Evolutionary conservation across 2,113 vertebrate species (phyloP).

Genomic region (Dolichotis patagonum): DNA sequence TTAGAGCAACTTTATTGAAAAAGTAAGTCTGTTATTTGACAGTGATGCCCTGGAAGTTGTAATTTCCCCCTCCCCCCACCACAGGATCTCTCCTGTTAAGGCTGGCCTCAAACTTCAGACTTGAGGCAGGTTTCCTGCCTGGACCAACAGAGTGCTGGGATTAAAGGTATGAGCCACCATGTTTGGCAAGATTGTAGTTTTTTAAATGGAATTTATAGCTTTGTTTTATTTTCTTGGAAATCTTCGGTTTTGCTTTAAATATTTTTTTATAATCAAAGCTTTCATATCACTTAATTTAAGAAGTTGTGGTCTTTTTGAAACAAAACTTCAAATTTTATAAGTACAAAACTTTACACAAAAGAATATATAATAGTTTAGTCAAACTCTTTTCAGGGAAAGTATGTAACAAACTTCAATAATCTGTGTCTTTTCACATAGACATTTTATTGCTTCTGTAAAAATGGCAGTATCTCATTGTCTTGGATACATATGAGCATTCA

Average conservation of each 20-base stretch:
- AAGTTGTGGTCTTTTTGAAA: not conserved
- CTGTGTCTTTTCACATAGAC: constrained; percentile 29
- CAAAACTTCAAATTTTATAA: not conserved
- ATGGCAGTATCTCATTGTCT: constrained; percentile 53
- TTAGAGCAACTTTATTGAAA: not conserved
- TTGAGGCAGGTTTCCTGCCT: not conserved
- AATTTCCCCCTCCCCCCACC: too few species aligned
- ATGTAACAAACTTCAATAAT: constrained; percentile 23
- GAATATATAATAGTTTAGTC: not conserved
- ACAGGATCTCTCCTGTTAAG: not conserved
- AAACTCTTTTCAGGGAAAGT: constrained; percentile 49
- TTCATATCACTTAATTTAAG: constrained; percentile 25
- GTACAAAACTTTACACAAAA: constrained; percentile 37
- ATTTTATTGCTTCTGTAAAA: constrained; percentile 45
- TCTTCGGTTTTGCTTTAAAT: not conserved
- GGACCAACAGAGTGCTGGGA: not conserved
- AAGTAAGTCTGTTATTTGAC: not conserved
- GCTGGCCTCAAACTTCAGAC: not conserved
- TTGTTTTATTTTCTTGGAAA: constrained; percentile 6
- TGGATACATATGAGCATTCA: not conserved
- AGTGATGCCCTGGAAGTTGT: not conserved
- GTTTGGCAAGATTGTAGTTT: not conserved
- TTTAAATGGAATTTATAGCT: not conserved
- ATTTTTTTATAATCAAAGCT: not conserved
- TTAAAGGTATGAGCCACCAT: not conserved